Percentiles rank a stretch among this genome's conserved stretches.
Conservation (phyloP, 64 coral and sea anemone species). For the Anthopleura sola region DNA sequence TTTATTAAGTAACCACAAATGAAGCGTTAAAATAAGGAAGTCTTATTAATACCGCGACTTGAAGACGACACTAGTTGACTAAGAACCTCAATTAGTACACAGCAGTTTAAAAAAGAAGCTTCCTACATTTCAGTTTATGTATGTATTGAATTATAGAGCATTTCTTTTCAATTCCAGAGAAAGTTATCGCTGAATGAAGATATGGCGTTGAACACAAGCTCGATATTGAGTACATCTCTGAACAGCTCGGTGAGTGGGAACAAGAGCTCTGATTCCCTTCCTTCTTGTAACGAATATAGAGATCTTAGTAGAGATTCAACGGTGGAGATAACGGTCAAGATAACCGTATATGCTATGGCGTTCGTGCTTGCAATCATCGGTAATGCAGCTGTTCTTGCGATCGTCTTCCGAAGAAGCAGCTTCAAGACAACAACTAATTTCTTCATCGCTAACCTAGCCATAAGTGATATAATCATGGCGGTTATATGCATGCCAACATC, state of each 20-base stretch:
- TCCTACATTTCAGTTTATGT: too few relatives aligned
- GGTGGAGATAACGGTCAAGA: neutral
- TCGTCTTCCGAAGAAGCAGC: neutral
- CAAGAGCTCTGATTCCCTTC: neutral
- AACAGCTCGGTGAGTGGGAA: neutral
- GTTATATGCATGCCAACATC: conserved; percentile 40
- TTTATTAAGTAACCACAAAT: too few relatives aligned
- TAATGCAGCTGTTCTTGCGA: neutral
- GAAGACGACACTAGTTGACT: too few relatives aligned
- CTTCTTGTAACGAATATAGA: neutral
- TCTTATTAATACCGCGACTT: too few relatives aligned
- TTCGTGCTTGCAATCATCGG: conserved; percentile 13
- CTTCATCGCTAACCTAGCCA: conserved; percentile 37
- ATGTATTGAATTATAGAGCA: too few relatives aligned
- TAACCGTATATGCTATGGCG: neutral
- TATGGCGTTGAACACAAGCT: neutral
- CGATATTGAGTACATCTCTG: neutral
- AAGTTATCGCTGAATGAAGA: neutral
- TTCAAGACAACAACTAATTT: conserved; percentile 33
- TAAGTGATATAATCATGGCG: conserved; percentile 36
- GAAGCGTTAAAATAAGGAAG: too few relatives aligned
- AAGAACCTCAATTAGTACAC: too few relatives aligned
- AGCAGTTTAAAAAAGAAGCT: too few relatives aligned
- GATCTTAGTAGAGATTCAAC: neutral
- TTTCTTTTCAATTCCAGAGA: too few relatives aligned